phyloP scores from a whole-genome alignment of 2,797 vertebrate genomes.

The Galago senegalensis region DNA sequence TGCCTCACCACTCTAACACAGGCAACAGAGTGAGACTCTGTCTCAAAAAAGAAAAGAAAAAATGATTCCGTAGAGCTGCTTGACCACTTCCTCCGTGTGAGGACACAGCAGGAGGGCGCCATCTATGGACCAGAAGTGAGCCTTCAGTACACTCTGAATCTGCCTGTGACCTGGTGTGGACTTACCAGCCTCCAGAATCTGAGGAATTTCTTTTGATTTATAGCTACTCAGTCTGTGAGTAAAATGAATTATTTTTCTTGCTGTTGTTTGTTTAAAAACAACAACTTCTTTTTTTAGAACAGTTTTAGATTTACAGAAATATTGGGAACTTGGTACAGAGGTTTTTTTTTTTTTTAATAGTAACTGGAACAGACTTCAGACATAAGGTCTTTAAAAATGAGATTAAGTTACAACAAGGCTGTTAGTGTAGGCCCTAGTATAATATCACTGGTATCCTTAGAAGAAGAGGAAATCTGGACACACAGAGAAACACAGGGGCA shows the following conservation, averaged over 20 bases:
- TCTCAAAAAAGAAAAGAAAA: not conserved
- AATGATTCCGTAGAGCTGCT: not conserved
- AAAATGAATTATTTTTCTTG: too few species aligned
- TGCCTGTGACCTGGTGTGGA: not conserved
- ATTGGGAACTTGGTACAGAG: too few species aligned
- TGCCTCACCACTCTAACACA: too few species aligned
- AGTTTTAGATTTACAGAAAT: too few species aligned
- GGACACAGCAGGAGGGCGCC: not conserved
- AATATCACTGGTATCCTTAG: not conserved
- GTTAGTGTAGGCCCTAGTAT: not conserved
- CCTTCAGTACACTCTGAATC: not conserved
- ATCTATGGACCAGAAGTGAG: not conserved
- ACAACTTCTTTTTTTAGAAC: too few species aligned
- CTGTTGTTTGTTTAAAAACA: too few species aligned
- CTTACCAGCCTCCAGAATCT: not conserved
- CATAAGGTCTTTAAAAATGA: not conserved
- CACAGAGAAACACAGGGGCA: not conserved
- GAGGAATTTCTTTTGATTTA: not conserved
- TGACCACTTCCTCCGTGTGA: not conserved
- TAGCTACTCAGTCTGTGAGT: not conserved
- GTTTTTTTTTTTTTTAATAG: not conserved
- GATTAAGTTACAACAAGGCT: not conserved
- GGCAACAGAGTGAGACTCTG: too few species aligned
- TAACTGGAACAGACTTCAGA: not conserved
- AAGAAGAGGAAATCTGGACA: not conserved